Evolutionary conservation across 2,797 vertebrate species (phyloP).

Genomic region (Streptopelia turtur): DNA sequence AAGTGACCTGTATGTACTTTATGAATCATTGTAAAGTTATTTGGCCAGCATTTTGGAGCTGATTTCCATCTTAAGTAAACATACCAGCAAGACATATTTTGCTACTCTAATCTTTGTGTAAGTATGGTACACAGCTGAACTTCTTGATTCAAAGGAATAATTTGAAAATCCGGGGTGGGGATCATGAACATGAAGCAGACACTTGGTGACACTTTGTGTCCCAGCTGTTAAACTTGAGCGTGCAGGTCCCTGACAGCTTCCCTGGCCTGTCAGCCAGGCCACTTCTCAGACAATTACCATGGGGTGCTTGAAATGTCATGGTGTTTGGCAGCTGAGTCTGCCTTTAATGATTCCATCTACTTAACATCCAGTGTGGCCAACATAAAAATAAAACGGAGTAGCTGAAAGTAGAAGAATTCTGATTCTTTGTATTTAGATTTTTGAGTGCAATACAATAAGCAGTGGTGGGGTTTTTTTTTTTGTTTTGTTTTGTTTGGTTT

Average conservation of each 20-base stretch:
- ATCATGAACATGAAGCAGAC: not conserved
- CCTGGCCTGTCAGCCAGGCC: not conserved
- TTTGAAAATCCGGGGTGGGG: not conserved
- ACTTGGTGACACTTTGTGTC: not conserved
- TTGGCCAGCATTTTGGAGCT: not conserved
- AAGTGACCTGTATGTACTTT: not conserved
- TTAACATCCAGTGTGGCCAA: not conserved
- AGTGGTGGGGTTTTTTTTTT: too few relatives aligned
- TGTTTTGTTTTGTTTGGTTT: not conserved
- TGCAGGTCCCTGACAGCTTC: not conserved
- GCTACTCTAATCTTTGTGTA: not conserved
- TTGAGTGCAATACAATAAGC: not conserved
- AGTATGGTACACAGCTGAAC: not conserved
- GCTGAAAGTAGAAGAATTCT: not conserved
- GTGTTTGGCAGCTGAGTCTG: slow-evolving; percentile 2
- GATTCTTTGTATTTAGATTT: not conserved
- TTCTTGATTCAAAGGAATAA: not conserved
- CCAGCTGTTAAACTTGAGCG: not conserved
- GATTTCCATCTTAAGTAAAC: not conserved
- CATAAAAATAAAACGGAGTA: not conserved
- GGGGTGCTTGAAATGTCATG: not conserved
- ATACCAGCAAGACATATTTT: not conserved
- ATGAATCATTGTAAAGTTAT: not conserved
- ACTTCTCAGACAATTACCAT: not conserved
- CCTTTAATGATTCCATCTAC: not conserved